Base-by-base conservation (phyloP, 2,797 vertebrate genomes). In the Sebastes kiyomatsui region DNA sequence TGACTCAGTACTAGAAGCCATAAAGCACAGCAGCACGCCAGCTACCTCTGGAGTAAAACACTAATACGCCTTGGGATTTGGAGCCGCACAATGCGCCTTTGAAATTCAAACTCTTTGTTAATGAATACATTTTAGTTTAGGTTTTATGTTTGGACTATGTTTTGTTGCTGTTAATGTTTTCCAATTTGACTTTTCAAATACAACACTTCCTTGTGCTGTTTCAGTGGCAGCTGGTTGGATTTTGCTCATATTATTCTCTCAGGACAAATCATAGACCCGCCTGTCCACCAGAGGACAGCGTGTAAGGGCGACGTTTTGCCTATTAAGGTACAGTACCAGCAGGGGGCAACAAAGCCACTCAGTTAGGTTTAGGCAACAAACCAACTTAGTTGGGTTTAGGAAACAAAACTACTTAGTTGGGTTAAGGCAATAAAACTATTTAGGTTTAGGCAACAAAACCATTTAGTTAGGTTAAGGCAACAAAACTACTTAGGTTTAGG, bases 11-110 rank as follows among this genome's bases (percentile, higher is more conserved):
- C 27, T 5, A 66, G 65, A 77, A 84, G 69, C 62, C 58, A 54
- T 67, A 67, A 60, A 72, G 67, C 62, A 11, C 72, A 62, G 66
- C 75, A 65, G 83, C 64, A n/a, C 10, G 3, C 7, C 75, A 32
- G 60, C 61, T 61, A 65, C 69, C 65, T 62, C 54, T 23, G 66
- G 72, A 82, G 82, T 83, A 76, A 35, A 81, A 64, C 38, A 60
- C 49, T 25, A 1, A n/a, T 75, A 71, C 22, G 30, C 60, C 18
- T 6, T 6, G 4, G 60, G 75, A 78, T 55, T 83, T 54, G 20
- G 3, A 65, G 68, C 25, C 22, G 20, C 3, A 59, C 33, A 72
- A 68, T 9, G 27, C 10, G 12, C 68, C 68, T 75, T 61, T 60
- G 64, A 71, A 60, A 68, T 62, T 52, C 20, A 62, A 59, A 61